Evolutionary conservation across 2,113 vertebrate genomes (phyloP).

Genomic region (Jaculus jaculus): DNA sequence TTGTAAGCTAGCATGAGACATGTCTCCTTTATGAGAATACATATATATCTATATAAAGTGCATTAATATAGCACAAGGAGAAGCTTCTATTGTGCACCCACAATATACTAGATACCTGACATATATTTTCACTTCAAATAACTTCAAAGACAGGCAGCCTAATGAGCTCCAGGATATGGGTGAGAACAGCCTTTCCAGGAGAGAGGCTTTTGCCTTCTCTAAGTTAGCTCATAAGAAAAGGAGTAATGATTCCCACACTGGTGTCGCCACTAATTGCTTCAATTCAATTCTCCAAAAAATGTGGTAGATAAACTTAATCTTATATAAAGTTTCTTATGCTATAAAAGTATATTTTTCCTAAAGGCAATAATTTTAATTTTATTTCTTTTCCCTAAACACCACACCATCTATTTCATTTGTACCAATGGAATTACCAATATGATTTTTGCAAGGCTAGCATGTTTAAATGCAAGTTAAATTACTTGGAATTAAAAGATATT

Average conservation of each 20-base stretch:
- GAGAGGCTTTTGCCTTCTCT: fast-evolving
- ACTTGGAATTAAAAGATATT: slow-evolving; percentile 65
- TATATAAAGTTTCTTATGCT: slow-evolving; percentile 38
- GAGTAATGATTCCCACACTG: not conserved
- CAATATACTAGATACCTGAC: not conserved
- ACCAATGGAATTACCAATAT: slow-evolving; percentile 50
- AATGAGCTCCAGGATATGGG: not conserved
- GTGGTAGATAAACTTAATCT: slow-evolving; percentile 4
- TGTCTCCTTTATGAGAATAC: not conserved
- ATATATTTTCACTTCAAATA: not conserved
- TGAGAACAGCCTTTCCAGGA: not conserved
- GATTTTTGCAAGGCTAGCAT: slow-evolving; percentile 53
- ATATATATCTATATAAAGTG: not conserved
- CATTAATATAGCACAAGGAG: not conserved
- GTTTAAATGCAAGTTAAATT: slow-evolving; percentile 67
- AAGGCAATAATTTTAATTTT: slow-evolving; percentile 61
- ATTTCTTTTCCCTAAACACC: slow-evolving; percentile 46
- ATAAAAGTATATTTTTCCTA: slow-evolving; percentile 55
- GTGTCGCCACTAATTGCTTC: not conserved
- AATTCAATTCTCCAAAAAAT: slow-evolving; percentile 28
- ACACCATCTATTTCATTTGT: slow-evolving; percentile 40
- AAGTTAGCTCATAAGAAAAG: not conserved
- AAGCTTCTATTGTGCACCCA: not conserved
- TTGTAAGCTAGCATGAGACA: not conserved
- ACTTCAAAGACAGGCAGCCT: not conserved